Evolutionary conservation across 2,113 vertebrate genomes (phyloP).

Genomic region (Camarhynchus parvulus): DNA sequence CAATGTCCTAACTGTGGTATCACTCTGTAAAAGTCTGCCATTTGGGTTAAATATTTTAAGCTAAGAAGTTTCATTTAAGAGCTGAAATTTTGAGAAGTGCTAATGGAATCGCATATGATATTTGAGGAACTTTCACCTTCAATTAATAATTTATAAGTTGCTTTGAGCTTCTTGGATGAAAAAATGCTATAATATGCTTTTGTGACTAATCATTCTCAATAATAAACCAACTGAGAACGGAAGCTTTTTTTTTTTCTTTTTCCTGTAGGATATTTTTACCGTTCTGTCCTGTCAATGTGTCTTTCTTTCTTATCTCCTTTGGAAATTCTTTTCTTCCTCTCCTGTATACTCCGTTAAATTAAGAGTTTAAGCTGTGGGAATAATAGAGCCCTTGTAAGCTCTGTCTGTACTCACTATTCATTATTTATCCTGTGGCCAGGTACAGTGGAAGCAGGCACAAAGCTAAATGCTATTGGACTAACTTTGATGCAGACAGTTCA

Average conservation of each 20-base stretch:
- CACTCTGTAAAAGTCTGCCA: background rate
- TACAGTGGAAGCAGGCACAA: conserved; percentile 6
- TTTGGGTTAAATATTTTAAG: background rate
- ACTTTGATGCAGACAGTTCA: conserved; percentile 53
- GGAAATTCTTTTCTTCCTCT: background rate
- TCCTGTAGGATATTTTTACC: background rate
- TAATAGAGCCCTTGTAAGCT: conserved; percentile 30
- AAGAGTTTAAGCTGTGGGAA: conserved; percentile 23
- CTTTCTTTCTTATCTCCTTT: conserved; percentile 26
- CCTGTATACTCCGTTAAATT: conserved; percentile 32
- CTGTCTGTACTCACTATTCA: conserved; percentile 32
- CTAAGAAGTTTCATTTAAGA: background rate
- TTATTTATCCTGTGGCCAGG: conserved; percentile 59
- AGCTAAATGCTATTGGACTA: conserved; percentile 41
- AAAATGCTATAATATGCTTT: background rate
- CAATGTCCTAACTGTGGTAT: background rate
- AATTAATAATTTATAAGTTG: background rate
- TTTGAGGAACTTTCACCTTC: background rate
- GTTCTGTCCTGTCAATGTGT: background rate
- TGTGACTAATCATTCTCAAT: background rate
- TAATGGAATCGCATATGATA: background rate
- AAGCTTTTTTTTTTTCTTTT: background rate
- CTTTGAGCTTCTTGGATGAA: background rate
- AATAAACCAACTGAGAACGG: background rate
- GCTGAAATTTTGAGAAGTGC: background rate